phyloP scores from a whole-genome alignment of 37 sponge, comb jelly and placozoan species.

The Mnemiopsis leidyi region DNA sequence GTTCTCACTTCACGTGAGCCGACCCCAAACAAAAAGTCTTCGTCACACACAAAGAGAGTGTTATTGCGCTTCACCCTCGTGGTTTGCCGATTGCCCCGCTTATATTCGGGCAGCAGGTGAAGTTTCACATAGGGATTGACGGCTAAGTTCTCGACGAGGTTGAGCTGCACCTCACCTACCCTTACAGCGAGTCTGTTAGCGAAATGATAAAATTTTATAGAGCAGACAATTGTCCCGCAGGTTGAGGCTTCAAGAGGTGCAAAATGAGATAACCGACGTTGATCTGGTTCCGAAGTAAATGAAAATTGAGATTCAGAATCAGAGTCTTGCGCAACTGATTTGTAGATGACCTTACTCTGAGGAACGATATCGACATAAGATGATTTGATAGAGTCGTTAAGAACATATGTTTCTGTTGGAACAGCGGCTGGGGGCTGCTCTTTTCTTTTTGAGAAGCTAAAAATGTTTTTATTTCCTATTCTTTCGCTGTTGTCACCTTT shows the following conservation, averaged over 20 bases:
- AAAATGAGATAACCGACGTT: not conserved
- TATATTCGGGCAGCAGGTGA: conserved; percentile 57
- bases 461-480: not conserved
- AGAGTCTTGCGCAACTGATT: conserved; percentile 47
- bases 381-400: conserved; percentile 59
- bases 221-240: conserved; percentile 43
- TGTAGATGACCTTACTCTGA: not conserved
- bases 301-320: conserved; percentile 62
- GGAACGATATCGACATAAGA: conserved; percentile 49
- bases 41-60: conserved; percentile 53
- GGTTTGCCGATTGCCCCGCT: conserved; percentile 46
- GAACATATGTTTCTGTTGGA: conserved; percentile 40
- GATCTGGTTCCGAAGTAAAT: conserved; percentile 45
- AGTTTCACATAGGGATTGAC: conserved; percentile 65
- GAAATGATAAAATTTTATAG: conserved; percentile 61
- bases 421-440: conserved; percentile 31
- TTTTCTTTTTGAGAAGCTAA: not conserved
- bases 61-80: conserved; percentile 32
- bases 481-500: conserved; percentile 7
- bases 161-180: conserved; percentile 41
- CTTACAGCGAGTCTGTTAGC: conserved; percentile 60
- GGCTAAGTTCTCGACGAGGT: not conserved
- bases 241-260: conserved; percentile 1
- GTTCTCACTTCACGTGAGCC: conserved; percentile 48
- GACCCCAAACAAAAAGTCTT: conserved; percentile 53